Base-by-base conservation (phyloP, 2,888 invertebrate species). In the Gastracanthus pulcherrimus region DNA sequence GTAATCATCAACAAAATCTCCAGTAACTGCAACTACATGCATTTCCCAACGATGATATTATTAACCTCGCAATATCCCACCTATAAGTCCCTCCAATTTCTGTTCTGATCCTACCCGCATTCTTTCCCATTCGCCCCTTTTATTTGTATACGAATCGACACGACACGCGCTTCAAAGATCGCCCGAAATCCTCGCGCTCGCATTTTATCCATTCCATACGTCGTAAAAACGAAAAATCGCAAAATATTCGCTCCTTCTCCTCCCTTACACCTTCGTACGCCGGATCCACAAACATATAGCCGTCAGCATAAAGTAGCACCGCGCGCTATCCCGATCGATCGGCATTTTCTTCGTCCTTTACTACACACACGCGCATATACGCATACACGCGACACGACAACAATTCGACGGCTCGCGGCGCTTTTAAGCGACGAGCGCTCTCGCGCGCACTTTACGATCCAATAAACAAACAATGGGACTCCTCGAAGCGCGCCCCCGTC, bases 391-490 rank as follows among this genome's bases (percentile, higher is more conserved):
- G 29, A 23, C 58, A 13, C 66, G 26, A 48, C 67, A 29, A 38
- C 64, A 41, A 66, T 66, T 51, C 51, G 9, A 70, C 55, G 55
- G n/a, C n/a, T n/a, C n/a, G n/a, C 34, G n/a, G 69, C 34, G 71
- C 71, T 71, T 71, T 71, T 71, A 58, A 71, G 55, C 58, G 58
- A 38, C 9, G 48, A 58, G 41, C 36, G 86, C 75, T 64, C n/a
- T n/a, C 45, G 26, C 64, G 51, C 34, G 85, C 75, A 69, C 45
- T 86, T 87, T 87, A 86, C 85, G 86, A 86, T 76, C 83, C 84
- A 85, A 85, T 86, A 86, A 86, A 86, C 84, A 85, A 83, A 85
- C 84, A 84, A 85, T 82, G 79, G 82, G 77, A 60, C 60, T 62
- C 45, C 74, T 62, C 62, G 45, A 23, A 60, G 48, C 34, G 26